Conservation (phyloP, 1,140 invertebrate species). For the Agrilus planipennis region DNA sequence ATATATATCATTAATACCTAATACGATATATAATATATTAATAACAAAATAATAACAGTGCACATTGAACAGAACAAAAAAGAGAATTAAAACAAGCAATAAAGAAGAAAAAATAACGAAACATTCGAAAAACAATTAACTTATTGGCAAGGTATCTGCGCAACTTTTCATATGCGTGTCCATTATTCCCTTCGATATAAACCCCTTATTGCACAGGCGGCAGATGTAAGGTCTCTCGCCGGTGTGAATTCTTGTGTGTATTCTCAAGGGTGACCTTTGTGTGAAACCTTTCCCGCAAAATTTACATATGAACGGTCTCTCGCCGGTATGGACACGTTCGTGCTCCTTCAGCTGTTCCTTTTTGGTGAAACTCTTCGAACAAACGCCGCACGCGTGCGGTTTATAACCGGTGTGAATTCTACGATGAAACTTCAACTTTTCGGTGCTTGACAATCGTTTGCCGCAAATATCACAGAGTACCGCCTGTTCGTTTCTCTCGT, state of each 20-base stretch:
- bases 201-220: constrained; percentile 51
- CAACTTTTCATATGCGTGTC: constrained; percentile 46
- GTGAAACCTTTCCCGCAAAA: constrained; percentile 67
- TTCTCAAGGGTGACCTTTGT: constrained; percentile 54
- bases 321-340: constrained; percentile 50
- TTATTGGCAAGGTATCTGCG: constrained; percentile 28
- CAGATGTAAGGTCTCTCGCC: constrained; percentile 67
- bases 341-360: constrained; percentile 50
- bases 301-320: constrained; percentile 52
- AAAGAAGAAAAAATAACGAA: neutral
- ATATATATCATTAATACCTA: no score
- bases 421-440: constrained; percentile 58
- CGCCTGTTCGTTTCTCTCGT: constrained; percentile 16
- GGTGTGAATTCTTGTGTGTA: constrained; percentile 46
- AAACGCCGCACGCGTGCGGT: constrained; percentile 55
- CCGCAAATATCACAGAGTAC: constrained; percentile 60
- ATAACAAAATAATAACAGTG: neutral
- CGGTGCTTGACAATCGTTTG: constrained; percentile 60
- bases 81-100: neutral
- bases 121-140: neutral
- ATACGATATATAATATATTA: neutral
- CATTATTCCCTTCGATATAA: constrained; percentile 47
- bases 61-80: neutral
- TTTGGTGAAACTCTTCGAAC: constrained; percentile 52
- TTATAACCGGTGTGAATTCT: constrained; percentile 62